These are phyloP conservation scores for Lytechinus pictus DNA, from an alignment of 35 echinoderm and acorn worm genomes.

Conservation along the genomic window DNA sequence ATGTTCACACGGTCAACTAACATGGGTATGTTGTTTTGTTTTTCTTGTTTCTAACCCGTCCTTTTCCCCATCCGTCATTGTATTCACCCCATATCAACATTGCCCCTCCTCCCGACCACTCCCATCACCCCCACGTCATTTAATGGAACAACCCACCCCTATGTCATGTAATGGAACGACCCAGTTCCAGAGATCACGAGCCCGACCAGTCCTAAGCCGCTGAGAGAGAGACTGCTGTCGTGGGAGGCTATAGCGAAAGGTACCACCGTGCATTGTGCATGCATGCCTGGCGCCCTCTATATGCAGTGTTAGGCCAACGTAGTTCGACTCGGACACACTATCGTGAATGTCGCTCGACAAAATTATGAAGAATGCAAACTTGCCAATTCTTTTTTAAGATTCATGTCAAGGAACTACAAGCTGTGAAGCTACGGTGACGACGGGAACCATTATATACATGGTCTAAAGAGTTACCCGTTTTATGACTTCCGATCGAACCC, in stretches of 20 bases:
- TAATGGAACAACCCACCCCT: neutral
- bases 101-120: neutral
- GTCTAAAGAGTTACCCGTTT: no score
- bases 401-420: no score
- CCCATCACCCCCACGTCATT: neutral
- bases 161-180: neutral
- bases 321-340: no score
- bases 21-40: neutral
- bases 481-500: no score
- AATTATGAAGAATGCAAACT: no score
- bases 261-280: neutral
- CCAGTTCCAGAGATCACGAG: neutral
- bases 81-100: neutral
- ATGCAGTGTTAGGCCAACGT: no score
- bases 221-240: neutral
- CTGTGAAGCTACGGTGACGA: no score
- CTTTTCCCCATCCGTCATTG: neutral
- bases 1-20: neutral
- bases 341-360: no score
- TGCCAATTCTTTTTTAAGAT: no score
- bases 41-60: neutral
- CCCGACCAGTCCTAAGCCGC: constrained; percentile 1
- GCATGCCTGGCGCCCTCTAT: neutral
- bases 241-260: constrained; percentile 15
- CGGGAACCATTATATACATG: no score